Evolutionary conservation across 23 tunicate genomes (phyloP).

Genomic region (Phallusia fumigata): DNA sequence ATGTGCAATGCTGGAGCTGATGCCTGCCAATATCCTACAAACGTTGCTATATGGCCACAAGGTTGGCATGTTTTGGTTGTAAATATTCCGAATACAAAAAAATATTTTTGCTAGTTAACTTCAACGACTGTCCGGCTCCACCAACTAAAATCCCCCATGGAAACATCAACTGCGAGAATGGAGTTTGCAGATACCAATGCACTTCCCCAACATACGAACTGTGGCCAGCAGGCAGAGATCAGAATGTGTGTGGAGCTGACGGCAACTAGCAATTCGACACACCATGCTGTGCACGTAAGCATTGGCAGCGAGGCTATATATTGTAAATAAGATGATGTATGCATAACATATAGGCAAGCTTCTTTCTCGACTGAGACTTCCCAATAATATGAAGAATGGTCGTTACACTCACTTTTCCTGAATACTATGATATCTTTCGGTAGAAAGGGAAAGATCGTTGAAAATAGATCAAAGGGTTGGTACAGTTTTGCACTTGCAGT

Average conservation of each 20-base stretch:
- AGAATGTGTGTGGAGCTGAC: not conserved
- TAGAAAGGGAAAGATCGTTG: too few species aligned
- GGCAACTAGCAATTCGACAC: not conserved
- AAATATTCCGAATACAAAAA: too few species aligned
- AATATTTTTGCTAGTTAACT: too few species aligned
- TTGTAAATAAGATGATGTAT: too few species aligned
- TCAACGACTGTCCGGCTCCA: not conserved
- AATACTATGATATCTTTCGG: too few species aligned
- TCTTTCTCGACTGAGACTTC: too few species aligned
- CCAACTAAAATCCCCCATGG: not conserved
- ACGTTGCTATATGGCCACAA: too few species aligned
- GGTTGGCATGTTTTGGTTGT: too few species aligned
- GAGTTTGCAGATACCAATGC: not conserved
- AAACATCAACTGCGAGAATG: not conserved
- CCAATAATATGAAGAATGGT: too few species aligned
- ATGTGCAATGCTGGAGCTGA: conserved; percentile 17
- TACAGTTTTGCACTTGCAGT: not conserved
- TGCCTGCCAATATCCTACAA: not conserved
- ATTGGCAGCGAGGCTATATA: not conserved
- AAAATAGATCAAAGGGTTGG: too few species aligned
- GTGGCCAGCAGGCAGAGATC: not conserved
- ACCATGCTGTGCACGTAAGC: conserved; percentile 4
- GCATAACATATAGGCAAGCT: too few species aligned
- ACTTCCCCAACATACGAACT: not conserved
- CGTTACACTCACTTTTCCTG: too few species aligned